Evolutionary conservation across 1,140 invertebrate genomes (phyloP).

Genomic region (Drosophila quadrilineata): DNA sequence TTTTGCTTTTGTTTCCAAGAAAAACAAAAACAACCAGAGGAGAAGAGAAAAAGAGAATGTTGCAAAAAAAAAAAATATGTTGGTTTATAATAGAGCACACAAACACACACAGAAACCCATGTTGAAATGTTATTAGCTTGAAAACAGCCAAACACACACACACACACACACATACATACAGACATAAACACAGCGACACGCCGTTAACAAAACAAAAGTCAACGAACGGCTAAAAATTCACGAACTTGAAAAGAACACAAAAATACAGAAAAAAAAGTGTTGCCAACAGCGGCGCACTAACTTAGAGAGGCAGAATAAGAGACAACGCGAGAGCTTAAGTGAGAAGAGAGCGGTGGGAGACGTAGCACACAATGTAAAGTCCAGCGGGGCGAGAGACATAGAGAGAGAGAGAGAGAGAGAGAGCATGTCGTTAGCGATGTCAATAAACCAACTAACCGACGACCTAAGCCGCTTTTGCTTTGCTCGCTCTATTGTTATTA

Average conservation of each 20-base stretch:
- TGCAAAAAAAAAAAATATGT: conserved; percentile 9
- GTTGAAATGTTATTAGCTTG: conserved; percentile 69
- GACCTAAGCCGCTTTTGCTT: too few species aligned
- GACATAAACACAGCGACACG: conserved; percentile 33
- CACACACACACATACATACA: conserved; percentile 1
- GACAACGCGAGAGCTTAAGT: too few species aligned
- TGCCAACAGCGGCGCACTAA: too few species aligned
- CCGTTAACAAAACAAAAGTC: conserved; percentile 66
- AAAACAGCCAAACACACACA: conserved; percentile 22
- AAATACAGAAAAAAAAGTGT: not conserved
- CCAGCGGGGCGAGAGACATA: too few species aligned
- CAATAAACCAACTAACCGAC: conserved; percentile 75
- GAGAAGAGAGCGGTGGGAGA: too few species aligned
- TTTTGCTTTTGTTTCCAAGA: conserved; percentile 21
- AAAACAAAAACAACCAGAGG: conserved; percentile 11
- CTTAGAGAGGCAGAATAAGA: too few species aligned
- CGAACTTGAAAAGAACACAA: conserved; percentile 66
- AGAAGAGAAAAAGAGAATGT: too few species aligned
- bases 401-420: too few species aligned
- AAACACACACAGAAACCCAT: conserved; percentile 22
- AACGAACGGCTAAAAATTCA: conserved; percentile 79
- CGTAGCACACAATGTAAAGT: too few species aligned
- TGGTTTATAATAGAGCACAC: conserved; percentile 1
- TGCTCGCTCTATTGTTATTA: conserved; percentile 1
- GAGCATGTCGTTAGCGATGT: conserved; percentile 57